phyloP scores from a whole-genome alignment of 2,113 vertebrate genomes.

The Nycticorax nycticorax region DNA sequence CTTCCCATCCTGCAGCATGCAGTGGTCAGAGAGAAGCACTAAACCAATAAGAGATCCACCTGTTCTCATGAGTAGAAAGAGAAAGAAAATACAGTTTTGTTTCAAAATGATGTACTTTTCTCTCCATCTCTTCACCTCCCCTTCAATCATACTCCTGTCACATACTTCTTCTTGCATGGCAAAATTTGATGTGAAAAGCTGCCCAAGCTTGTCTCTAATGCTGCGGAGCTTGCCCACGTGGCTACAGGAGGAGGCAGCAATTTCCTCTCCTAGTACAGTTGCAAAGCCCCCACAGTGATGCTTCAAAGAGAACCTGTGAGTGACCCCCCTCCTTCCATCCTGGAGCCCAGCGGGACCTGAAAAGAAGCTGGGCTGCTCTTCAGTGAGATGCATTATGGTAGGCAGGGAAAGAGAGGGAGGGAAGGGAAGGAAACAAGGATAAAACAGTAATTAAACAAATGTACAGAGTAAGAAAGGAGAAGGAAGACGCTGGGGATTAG shows the following conservation, averaged over 20 bases:
- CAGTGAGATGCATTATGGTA: neutral
- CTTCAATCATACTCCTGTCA: neutral
- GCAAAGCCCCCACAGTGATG: neutral
- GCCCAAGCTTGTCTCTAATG: neutral
- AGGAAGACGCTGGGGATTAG: neutral
- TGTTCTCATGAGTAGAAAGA: fast-evolving
- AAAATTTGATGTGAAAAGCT: conserved; percentile 22
- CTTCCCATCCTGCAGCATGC: neutral
- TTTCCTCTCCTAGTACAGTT: conserved; percentile 27
- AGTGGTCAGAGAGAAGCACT: neutral
- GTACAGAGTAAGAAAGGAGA: neutral
- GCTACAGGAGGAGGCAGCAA: conserved; percentile 5
- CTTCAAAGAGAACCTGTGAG: conserved; percentile 35
- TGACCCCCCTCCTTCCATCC: neutral
- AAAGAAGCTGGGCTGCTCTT: conserved; percentile 23
- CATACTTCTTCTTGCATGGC: conserved; percentile 39
- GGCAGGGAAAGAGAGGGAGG: neutral
- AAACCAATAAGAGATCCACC: neutral
- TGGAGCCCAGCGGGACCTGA: conserved; percentile 14
- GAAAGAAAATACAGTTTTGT: neutral
- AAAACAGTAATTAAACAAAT: neutral
- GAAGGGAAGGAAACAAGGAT: neutral
- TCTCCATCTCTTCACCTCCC: neutral
- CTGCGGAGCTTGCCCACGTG: conserved; percentile 14
- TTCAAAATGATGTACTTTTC: neutral